Conservation (phyloP, 2,888 invertebrate genomes). For the Malthinus seriepunctatus region DNA sequence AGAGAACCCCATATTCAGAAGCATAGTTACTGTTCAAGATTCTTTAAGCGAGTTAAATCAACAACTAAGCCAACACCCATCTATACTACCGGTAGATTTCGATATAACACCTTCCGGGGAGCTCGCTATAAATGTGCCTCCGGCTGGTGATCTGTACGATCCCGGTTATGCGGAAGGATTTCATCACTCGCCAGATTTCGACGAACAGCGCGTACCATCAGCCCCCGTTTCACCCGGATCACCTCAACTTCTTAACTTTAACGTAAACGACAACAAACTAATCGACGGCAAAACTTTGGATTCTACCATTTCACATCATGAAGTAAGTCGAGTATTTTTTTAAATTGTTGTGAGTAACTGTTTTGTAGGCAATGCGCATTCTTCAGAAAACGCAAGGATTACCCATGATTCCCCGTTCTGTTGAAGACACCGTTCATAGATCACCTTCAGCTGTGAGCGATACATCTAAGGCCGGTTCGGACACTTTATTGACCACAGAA, state of each 20-base stretch:
- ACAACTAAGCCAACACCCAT: conserved; percentile 88
- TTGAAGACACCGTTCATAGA: conserved; percentile 56
- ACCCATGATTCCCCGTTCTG: conserved; percentile 60
- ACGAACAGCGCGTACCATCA: conserved; percentile 79
- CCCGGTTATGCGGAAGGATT: conserved; percentile 58
- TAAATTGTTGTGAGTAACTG: conserved; percentile 1
- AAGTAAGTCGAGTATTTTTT: conserved; percentile 54
- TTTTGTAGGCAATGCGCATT: conserved; percentile 64
- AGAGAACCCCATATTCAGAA: conserved; percentile 89
- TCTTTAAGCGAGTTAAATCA: conserved; percentile 85
- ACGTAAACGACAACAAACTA: conserved; percentile 78
- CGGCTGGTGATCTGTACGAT: conserved; percentile 61
- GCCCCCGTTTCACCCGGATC: conserved; percentile 72
- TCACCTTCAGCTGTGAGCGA: conserved; percentile 70
- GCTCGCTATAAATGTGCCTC: conserved; percentile 67
- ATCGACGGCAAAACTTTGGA: conserved; percentile 80
- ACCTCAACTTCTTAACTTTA: conserved; percentile 76
- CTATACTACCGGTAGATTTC: conserved; percentile 90
- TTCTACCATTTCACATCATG: conserved; percentile 82
- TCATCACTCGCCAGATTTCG: conserved; percentile 60
- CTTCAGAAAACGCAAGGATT: conserved; percentile 75
- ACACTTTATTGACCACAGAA: conserved; percentile 80
- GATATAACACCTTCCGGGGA: conserved; percentile 82
- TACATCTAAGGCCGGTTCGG: conserved; percentile 67
- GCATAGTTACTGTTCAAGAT: conserved; percentile 89